Base-by-base conservation (phyloP, 2,888 invertebrate genomes). In the Fissipunctia ypsillon region DNA sequence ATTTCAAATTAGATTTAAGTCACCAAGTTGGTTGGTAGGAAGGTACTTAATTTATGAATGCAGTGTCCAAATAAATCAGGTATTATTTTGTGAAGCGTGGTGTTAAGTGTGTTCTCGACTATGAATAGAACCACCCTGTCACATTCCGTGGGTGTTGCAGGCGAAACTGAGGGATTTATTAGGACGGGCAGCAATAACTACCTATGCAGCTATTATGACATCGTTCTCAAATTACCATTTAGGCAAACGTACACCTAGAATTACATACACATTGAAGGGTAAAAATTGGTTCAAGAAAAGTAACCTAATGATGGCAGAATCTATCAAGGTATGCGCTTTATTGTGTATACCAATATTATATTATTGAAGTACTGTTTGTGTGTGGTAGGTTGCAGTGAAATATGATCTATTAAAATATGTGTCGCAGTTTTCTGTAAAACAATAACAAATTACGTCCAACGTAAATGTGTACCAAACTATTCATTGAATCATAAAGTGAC, bases 81-180 rank as follows among this genome's bases (percentile, higher is more conserved):
- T 56, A 35, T 5, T 56, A 67, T 48, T 83, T 48, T n/a, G 75
- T n/a, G 25, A 16, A 54, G 54, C 48, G 45, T 66, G 19, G 50
- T 69, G 59, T 52, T 50, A 69, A 50, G 54, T 68, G 56, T 57
- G 25, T 59, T 67, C 63, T 64, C 45, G 79, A 28, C 78, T 81
- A 76, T 85, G 79, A 83, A 85, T 85, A 78, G 45, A 60, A 63
- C 85, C 57, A 72, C 83, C 73, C 85, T 83, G 81, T 68, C 81
- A 81, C 82, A 70, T 70, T 64, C 56, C 35, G 83, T 84, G 83
- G 85, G 81, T 65, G 81, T 69, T 69, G 85, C 78, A 64, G 59
- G 69, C 82, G 78, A 68, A 81, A 81, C 81, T 76, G 85, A 81
- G 67, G 85, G 81, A 81, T 81, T 81, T 81, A 81, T 81, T 80